These are phyloP conservation scores for Phrynosoma blainvillii DNA, from an alignment of 2,113 vertebrate species.

Conservation along the genomic window DNA sequence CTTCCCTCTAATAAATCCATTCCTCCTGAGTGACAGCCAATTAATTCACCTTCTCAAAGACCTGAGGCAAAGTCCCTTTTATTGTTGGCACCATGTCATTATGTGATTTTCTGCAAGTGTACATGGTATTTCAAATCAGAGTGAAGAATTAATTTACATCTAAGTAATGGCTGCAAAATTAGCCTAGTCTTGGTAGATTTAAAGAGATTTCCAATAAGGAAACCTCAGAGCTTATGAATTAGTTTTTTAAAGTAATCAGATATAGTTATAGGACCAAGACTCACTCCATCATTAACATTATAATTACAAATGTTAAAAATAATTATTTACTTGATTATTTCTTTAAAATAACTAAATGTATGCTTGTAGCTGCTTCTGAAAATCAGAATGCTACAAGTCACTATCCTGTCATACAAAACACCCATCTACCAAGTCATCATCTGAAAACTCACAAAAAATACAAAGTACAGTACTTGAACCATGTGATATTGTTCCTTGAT, in stretches of 20 bases:
- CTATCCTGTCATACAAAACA: no score
- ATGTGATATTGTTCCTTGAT: no score
- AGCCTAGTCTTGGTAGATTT: background rate
- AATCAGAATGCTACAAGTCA: no score
- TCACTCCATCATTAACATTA: no score
- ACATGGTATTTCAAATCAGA: background rate
- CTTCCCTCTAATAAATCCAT: constrained; percentile 29
- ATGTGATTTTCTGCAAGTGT: background rate
- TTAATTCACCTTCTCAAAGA: constrained; percentile 18
- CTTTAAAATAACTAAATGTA: background rate
- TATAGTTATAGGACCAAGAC: background rate
- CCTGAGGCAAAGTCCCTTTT: constrained; percentile 15
- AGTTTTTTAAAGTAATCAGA: background rate
- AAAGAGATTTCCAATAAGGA: background rate
- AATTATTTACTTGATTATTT: background rate
- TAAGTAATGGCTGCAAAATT: constrained; percentile 22
- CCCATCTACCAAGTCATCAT: no score
- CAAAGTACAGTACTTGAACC: no score
- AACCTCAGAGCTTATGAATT: background rate
- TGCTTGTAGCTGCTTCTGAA: no score
- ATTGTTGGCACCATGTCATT: constrained; percentile 19
- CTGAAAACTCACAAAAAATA: no score
- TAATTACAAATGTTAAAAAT: background rate
- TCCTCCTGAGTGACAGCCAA: constrained; percentile 8
- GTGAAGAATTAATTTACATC: background rate